phyloP scores from a whole-genome alignment of 2,888 invertebrate species.

The Tyria jacobaeae region DNA sequence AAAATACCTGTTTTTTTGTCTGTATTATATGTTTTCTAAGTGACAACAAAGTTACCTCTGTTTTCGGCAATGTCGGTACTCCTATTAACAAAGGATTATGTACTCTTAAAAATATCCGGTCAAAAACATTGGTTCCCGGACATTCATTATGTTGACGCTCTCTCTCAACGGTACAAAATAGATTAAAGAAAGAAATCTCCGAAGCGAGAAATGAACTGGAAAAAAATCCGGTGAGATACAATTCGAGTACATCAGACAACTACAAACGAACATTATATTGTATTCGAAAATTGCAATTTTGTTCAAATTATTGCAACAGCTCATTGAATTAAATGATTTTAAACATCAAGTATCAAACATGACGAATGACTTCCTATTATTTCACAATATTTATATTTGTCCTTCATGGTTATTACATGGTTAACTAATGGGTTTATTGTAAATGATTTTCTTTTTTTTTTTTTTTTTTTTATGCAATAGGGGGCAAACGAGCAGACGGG shows the following conservation, averaged over 20 bases:
- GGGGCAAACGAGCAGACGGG: too few relatives aligned
- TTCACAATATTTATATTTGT: slow-evolving; percentile 3
- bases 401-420: background rate
- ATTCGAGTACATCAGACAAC: slow-evolving; percentile 49
- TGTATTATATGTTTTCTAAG: slow-evolving; percentile 41
- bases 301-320: slow-evolving; percentile 9
- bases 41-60: slow-evolving; percentile 34
- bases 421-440: slow-evolving; percentile 11
- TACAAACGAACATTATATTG: slow-evolving; percentile 26
- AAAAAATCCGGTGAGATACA: slow-evolving; percentile 55
- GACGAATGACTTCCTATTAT: slow-evolving; percentile 9
- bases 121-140: slow-evolving; percentile 65
- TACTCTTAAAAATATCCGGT: slow-evolving; percentile 69
- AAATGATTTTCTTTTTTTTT: slow-evolving; percentile 1
- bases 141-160: slow-evolving; percentile 72
- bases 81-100: slow-evolving; percentile 52
- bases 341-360: background rate
- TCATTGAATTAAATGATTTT: slow-evolving; percentile 1
- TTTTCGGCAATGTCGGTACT: slow-evolving; percentile 40
- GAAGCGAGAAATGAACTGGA: slow-evolving; percentile 70
- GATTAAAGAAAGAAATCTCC: slow-evolving; percentile 71
- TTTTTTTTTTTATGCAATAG: too few relatives aligned
- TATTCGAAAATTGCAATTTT: slow-evolving; percentile 19
- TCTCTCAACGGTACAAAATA: slow-evolving; percentile 69
- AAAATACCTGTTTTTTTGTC: slow-evolving; percentile 20